Conservation (phyloP, 2,113 vertebrate species). For the Callorhinus ursinus region DNA sequence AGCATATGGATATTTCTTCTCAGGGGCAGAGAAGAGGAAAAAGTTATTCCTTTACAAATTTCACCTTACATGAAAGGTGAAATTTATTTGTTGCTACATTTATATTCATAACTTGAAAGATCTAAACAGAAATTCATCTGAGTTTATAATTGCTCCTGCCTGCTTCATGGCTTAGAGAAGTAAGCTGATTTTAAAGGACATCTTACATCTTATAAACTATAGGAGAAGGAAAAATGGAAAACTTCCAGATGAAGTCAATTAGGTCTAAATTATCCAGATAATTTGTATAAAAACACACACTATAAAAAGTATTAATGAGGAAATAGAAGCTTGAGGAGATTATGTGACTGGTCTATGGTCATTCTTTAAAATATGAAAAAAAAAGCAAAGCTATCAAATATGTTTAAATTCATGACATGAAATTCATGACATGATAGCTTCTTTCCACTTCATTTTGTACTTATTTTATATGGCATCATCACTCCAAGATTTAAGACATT, state of each 20-base stretch:
- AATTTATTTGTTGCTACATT: background rate
- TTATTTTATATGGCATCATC: background rate
- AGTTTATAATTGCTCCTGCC: background rate
- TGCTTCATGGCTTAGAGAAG: background rate
- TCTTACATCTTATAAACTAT: background rate
- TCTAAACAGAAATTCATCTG: background rate
- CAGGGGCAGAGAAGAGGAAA: background rate
- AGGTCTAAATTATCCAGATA: background rate
- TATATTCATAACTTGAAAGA: background rate
- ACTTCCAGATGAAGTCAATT: background rate
- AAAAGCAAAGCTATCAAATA: background rate
- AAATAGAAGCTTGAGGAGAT: background rate
- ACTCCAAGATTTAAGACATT: background rate
- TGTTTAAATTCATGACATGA: background rate
- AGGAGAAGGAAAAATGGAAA: background rate
- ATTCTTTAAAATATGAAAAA: conserved; percentile 17
- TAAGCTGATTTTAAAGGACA: background rate
- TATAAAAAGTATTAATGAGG: background rate
- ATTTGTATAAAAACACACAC: background rate
- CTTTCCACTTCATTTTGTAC: background rate
- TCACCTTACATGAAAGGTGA: background rate
- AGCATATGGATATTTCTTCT: background rate
- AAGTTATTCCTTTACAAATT: background rate
- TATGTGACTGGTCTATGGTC: background rate
- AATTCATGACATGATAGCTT: background rate